Evolutionary conservation across 2,113 vertebrate genomes (phyloP), one percentile per base, ranked within the genome.

Genomic region (Catharus fuscescens): DNA sequence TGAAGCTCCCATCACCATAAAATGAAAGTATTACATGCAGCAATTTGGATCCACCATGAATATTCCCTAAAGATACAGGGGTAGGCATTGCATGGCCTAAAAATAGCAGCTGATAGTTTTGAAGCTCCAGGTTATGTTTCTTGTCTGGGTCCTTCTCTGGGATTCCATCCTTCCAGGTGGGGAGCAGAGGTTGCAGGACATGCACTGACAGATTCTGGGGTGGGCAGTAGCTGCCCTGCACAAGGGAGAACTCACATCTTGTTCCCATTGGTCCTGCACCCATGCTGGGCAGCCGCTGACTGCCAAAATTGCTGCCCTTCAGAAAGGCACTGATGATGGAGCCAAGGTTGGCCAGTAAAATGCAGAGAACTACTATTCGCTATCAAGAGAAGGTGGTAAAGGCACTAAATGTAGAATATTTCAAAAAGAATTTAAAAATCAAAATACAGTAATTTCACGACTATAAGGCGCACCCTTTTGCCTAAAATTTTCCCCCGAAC

Each of bases 231-330:
- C 24, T 9, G 1, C 21, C 25, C 79, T 85, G 44, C 12, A 40
- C 14, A 24, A 18, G 1, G 6, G 14, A 38, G 4, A 40, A 29
- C 13, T 6, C 69, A 56, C 12, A 1, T 14, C 65, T 84, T 0
- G 20, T 8, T 73, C 48, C 40, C 23, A 23, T 15, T 0, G 0
- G 34, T 54, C 26, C 34, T n/a, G 26, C 47, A 47, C 6, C 0
- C 1, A 28, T 45, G 20, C 31, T 61, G 36, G 60, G 20, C 74
- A 85, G 24, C 4, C n/a, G 18, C 4, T 38, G 18, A 54, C 73
- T 48, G 32, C 16, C 57, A 59, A 34, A 86, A n/a, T 4, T n/a
- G 12, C 28, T 74, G 44, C 18, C 38, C 34, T 4, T 21, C 0
- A 0, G 12, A 57, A 54, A 2, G 2, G 14, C 42, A 18, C 8